These are phyloP conservation scores for Heliconius sara DNA, from an alignment of 2,888 invertebrate genomes.

Conservation along the genomic window DNA sequence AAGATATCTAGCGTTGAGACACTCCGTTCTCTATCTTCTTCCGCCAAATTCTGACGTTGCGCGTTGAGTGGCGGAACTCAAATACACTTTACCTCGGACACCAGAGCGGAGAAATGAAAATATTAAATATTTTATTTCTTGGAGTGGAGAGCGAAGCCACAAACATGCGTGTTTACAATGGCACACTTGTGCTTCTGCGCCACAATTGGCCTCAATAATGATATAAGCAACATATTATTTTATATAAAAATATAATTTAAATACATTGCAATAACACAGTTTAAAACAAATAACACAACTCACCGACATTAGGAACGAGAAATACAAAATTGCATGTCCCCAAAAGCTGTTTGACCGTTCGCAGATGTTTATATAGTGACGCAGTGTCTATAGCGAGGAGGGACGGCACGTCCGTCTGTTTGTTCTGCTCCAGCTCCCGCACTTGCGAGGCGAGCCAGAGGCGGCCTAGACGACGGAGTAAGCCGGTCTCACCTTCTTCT, in stretches of 20 bases:
- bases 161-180: too few species aligned
- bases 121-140: too few species aligned
- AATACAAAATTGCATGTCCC: slow-evolving; percentile 92
- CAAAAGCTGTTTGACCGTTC: slow-evolving; percentile 92
- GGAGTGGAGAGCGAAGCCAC: not conserved
- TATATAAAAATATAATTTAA: too few species aligned
- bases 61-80: too few species aligned
- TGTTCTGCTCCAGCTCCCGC: slow-evolving; percentile 90
- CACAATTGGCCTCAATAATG: not conserved
- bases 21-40: too few species aligned
- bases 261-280: not conserved
- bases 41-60: too few species aligned
- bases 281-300: slow-evolving; percentile 54
- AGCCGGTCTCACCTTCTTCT: slow-evolving; percentile 75
- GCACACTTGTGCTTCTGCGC: too few species aligned
- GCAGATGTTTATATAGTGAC: slow-evolving; percentile 89
- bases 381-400: slow-evolving; percentile 95
- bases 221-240: not conserved
- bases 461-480: slow-evolving; percentile 94
- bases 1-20: too few species aligned
- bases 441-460: slow-evolving; percentile 95
- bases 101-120: too few species aligned
- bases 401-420: slow-evolving; percentile 87
- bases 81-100: too few species aligned
- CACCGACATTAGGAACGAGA: slow-evolving; percentile 94